Base-by-base conservation (phyloP, 2,797 vertebrate genomes). In the Cuniculus paca region DNA sequence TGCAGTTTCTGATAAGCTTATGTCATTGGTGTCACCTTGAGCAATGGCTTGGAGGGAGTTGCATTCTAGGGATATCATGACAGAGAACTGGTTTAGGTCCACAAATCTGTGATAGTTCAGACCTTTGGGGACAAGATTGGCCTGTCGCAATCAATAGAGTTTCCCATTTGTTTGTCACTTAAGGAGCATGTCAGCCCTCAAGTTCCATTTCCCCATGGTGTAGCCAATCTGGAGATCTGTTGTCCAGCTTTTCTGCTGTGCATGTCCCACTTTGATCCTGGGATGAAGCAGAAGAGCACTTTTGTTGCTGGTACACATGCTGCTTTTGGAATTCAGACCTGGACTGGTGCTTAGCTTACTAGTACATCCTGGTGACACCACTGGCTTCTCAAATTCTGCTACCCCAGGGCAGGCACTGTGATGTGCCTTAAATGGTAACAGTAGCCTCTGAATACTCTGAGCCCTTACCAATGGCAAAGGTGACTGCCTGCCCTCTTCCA, bases 41-140 rank as follows among this genome's bases (percentile, higher is more conserved):
- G 92, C 94, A 60, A 52, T 86, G 16, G 31, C 94, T 58, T 89
- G 31, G 24, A 82, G 36, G 56, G 63, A 74, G 92, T 34, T 92
- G 10, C 8, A 9, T 84, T 70, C 36, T 83, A 78, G 74, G 36
- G 75, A 14, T 6, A 31, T 75, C 63, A 68, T 48, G 42, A 50
- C 8, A 45, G 80, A 86, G 54, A 68, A 94, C 68, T 86, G 60
- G 14, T 52, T 20, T 89, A 82, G 36, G 91, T 77, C 75, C 88
- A 42, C 79, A 92, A 79, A 90, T 74, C 75, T 86, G 6, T 52
- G 80, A 19, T 58, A 79, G 0, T 19, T 58, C 34, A 60, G 24
- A 7, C 0, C 0, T 50, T 91, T 36, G 72, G 45, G 61, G 61
- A 89, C 93, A 94, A 86, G 24, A 2, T 72, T 8, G 31, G 97